A percentile compares a stretch with the other conserved stretches of the same genome.
These are phyloP conservation scores for Leptestheria dahalacensis DNA, from an alignment of 1,140 invertebrate species.

Conservation along the genomic window DNA sequence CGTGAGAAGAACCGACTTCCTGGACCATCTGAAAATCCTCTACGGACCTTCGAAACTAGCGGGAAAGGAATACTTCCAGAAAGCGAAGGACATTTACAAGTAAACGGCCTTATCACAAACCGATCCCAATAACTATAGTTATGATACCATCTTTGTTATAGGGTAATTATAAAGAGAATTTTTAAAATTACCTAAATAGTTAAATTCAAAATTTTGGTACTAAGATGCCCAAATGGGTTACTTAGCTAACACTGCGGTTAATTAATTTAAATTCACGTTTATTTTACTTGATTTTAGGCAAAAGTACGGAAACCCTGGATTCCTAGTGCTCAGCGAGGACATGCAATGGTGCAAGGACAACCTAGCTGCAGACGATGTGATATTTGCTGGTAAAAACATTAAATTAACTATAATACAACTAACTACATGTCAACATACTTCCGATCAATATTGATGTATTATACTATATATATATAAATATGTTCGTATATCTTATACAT, in stretches of 20 bases:
- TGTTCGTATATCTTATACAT: too few species aligned
- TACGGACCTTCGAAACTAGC: background rate
- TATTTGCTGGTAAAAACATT: background rate
- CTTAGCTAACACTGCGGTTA: background rate
- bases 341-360: background rate
- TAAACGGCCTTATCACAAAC: too few species aligned
- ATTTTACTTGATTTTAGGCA: background rate
- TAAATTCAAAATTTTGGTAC: background rate
- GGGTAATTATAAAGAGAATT: too few species aligned
- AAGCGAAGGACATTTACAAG: constrained; percentile 4
- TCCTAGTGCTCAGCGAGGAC: constrained; percentile 2
- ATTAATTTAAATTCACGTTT: background rate
- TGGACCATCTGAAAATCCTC: background rate
- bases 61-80: background rate
- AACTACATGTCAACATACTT: background rate
- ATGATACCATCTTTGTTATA: too few species aligned
- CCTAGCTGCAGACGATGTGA: background rate
- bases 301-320: background rate
- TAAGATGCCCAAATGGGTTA: background rate
- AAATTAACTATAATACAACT: background rate
- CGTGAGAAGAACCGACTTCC: constrained; percentile 1
- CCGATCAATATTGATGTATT: too few species aligned
- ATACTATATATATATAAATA: too few species aligned
- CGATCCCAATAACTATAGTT: too few species aligned
- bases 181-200: background rate